Base-by-base conservation (phyloP, 2,888 invertebrate genomes). In the Chymomyza procnemis region DNA sequence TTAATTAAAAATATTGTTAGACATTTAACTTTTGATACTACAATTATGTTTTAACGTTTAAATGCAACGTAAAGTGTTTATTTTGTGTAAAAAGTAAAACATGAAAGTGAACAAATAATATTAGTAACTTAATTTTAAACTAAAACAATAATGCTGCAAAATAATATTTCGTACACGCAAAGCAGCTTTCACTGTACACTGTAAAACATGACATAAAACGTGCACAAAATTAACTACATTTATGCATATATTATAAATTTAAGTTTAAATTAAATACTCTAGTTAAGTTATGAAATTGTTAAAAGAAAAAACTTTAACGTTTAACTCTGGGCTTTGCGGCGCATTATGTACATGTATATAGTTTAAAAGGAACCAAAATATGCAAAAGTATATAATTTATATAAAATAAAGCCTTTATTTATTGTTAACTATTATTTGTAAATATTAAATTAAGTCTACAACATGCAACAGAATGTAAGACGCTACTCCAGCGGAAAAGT, bases 161-260 rank as follows among this genome's bases (percentile, higher is more conserved):
- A 64, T 58, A 47, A 41, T 14, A n/a, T 12, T 54, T 18, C 19
- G 67, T 69, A 75, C 80, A 77, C 83, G 50, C 66, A 54, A 70
- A 73, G 63, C 80, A 72, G 83, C 87, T 75, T 75, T 74, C 54
- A 76, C 54, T 76, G 67, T 78, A 84, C n/a, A n/a, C 57, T 69
- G 54, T 21, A 21, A 8, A 54, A 66, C 30, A 12, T 59, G 50
- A 47, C 55, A 47, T 46, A 61, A 64, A 54, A 65, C 71, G 82
- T 81, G 81, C 85, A 87, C 85, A 81, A 81, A 76, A 64, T 52
- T 19, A 63, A 19, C 69, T 6, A 60, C 63, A 58, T 26, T 55
- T 9, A 66, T 57, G 71, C 74, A 52, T 81, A 87, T 81, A 87
- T 81, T 87, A 87, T 73, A 79, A 81, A 77, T 73, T 82, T 87